A percentile compares a stretch with the other conserved stretches of the same genome.
phyloP scores from a whole-genome alignment of 2,113 vertebrate species.

The Mus pahari region DNA sequence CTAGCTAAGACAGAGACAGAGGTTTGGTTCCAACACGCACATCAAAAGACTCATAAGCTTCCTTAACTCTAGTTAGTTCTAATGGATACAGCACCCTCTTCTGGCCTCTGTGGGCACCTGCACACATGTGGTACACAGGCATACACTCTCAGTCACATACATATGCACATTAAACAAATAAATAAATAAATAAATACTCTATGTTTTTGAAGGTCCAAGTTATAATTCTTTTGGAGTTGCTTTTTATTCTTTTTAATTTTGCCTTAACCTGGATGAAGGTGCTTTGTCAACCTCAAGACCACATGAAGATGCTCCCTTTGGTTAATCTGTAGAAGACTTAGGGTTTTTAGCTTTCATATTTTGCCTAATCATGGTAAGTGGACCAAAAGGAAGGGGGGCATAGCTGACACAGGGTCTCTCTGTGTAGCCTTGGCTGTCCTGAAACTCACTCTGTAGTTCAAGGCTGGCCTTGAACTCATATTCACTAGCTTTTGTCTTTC shows the following conservation, averaged over 20 bases:
- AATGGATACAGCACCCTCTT: not conserved
- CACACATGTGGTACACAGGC: not conserved
- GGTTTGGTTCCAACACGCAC: not conserved
- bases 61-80: not conserved
- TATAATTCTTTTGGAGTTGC: not conserved
- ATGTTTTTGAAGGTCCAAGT: not conserved
- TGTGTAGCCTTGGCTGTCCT: too few relatives aligned
- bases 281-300: not conserved
- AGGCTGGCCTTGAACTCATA: too few relatives aligned
- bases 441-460: too few relatives aligned
- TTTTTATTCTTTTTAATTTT: not conserved
- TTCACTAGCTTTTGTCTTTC: too few relatives aligned
- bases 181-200: not conserved
- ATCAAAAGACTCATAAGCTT: not conserved
- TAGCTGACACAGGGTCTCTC: too few relatives aligned
- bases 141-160: not conserved
- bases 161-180: not conserved
- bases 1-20: not conserved
- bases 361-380: not conserved
- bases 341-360: not conserved
- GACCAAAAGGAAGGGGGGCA: not conserved
- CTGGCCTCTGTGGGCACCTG: not conserved
- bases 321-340: not conserved
- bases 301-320: not conserved
- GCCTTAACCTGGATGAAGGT: not conserved